These are phyloP conservation scores for Vulpes ferrilata DNA, from an alignment of 2,113 vertebrate species.

Conservation along the genomic window DNA sequence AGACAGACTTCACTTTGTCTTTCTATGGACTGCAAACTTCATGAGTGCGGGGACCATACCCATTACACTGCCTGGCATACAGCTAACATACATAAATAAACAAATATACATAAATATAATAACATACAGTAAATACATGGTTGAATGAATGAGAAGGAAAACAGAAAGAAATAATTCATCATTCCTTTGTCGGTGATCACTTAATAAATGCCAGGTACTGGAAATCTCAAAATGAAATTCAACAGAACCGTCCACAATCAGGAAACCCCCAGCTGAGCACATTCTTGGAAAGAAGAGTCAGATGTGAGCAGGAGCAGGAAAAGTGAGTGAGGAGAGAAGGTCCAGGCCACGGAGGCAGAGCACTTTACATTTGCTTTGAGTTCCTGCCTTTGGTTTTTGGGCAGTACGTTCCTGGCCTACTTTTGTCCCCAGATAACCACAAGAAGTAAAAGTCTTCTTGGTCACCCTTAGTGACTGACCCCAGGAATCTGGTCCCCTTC, in stretches of 20 bases:
- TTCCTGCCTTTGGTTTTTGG: background rate
- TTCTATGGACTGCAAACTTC: background rate
- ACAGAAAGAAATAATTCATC: background rate
- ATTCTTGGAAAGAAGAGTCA: background rate
- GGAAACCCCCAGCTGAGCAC: background rate
- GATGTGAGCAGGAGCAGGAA: background rate
- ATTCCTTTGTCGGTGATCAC: background rate
- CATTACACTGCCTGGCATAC: background rate
- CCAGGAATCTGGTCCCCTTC: background rate
- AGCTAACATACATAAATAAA: background rate
- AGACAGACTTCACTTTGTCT: background rate
- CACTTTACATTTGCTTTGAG: background rate
- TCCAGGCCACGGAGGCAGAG: too few species aligned
- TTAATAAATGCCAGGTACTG: background rate
- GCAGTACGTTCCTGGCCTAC: background rate
- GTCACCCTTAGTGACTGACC: background rate
- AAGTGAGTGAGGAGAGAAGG: too few species aligned
- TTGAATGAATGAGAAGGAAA: background rate
- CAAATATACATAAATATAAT: too few species aligned
- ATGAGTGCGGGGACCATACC: background rate
- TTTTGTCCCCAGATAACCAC: background rate
- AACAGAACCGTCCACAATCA: background rate
- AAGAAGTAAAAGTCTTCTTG: background rate
- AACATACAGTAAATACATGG: background rate
- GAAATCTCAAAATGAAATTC: too few species aligned